Conservation (phyloP, 1,140 invertebrate species). For the Danaus plexippus region DNA sequence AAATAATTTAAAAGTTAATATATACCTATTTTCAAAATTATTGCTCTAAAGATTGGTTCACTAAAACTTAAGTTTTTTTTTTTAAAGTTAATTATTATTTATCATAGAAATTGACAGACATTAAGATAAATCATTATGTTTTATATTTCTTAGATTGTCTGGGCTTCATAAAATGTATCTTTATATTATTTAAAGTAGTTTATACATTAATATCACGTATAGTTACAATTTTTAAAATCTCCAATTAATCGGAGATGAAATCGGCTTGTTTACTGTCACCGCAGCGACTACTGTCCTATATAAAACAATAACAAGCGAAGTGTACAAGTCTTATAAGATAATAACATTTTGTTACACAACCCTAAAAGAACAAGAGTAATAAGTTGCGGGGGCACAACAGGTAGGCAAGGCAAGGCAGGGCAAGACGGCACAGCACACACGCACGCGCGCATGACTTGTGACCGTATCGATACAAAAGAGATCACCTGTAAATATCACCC, state of each 20-base stretch:
- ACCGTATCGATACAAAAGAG: slow-evolving; percentile 52
- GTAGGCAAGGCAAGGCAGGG: slow-evolving; percentile 31
- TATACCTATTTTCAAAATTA: too few species aligned
- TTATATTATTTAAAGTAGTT: too few species aligned
- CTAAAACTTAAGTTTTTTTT: too few species aligned
- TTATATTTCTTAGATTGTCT: too few species aligned
- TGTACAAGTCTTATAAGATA: slow-evolving; percentile 39
- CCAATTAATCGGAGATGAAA: neutral
- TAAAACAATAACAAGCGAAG: slow-evolving; percentile 47
- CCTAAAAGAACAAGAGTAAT: slow-evolving; percentile 65
- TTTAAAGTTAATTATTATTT: too few species aligned
- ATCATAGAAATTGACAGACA: too few species aligned
- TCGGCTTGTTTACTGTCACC: slow-evolving; percentile 25
- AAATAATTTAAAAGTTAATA: too few species aligned
- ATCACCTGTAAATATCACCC: slow-evolving; percentile 52
- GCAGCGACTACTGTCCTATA: slow-evolving; percentile 25
- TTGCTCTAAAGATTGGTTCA: too few species aligned
- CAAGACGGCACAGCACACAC: slow-evolving; percentile 17
- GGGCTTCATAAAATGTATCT: too few species aligned
- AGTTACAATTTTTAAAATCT: too few species aligned
- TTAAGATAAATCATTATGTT: too few species aligned
- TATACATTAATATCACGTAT: too few species aligned
- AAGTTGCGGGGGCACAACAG: slow-evolving; percentile 61
- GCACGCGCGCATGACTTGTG: slow-evolving; percentile 54
- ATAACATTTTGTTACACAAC: slow-evolving; percentile 48